A percentile compares a stretch with the other conserved stretches of the same genome.
phyloP scores from a whole-genome alignment of 2,113 vertebrate species.

The Cinclus mexicanus region DNA sequence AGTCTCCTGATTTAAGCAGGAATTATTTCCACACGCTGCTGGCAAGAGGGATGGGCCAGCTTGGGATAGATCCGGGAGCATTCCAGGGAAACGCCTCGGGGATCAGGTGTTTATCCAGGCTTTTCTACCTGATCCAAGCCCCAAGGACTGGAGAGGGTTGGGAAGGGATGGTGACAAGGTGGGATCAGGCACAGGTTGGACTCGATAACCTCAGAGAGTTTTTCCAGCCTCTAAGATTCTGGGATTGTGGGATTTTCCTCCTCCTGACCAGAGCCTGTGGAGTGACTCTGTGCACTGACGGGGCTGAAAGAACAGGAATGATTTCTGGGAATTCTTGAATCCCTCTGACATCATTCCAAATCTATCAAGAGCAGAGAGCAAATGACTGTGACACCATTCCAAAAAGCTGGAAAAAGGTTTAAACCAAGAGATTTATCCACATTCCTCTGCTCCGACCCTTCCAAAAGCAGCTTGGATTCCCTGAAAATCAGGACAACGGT shows the following conservation, averaged over 20 bases:
- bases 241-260: neutral
- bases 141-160: neutral
- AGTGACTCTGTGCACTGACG: fast-evolving
- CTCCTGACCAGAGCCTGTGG: fast-evolving
- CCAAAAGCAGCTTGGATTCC: neutral
- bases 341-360: fast-evolving
- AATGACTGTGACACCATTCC: fast-evolving
- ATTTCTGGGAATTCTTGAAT: neutral
- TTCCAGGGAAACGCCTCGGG: neutral
- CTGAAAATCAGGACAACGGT: neutral
- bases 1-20: neutral
- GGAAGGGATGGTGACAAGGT: neutral
- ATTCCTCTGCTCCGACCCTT: fast-evolving
- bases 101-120: neutral
- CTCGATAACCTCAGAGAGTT: fast-evolving
- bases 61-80: neutral
- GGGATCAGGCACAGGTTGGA: neutral
- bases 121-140: neutral
- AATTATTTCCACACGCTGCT: neutral
- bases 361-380: fast-evolving
- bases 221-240: fast-evolving
- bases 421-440: fast-evolving
- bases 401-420: neutral
- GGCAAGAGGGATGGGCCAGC: neutral
- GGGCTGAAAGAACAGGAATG: neutral